Percentiles rank a stretch among this genome's conserved stretches.
phyloP scores from a whole-genome alignment of 1,140 invertebrate genomes.

The Bilobella aurantiaca region DNA sequence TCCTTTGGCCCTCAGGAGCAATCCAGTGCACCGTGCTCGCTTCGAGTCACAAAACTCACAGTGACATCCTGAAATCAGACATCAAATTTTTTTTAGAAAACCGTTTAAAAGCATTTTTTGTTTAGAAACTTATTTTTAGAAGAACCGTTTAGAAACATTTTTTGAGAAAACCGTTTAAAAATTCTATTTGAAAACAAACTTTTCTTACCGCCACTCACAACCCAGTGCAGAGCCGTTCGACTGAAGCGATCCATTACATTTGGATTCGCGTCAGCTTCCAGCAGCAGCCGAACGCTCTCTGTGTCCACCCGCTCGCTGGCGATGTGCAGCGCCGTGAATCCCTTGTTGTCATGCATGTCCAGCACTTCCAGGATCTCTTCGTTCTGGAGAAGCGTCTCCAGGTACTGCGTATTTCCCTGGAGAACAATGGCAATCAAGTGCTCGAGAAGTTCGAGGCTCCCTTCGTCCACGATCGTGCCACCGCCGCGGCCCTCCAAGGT shows the following conservation, averaged over 20 bases:
- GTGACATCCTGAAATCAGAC: constrained; percentile 6
- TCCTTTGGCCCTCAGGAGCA: constrained; percentile 36
- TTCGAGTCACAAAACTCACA: constrained; percentile 12
- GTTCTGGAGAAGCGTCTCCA: constrained; percentile 1
- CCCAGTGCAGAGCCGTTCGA: constrained; percentile 10
- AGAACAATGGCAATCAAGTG: constrained; percentile 9
- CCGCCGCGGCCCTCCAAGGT: not conserved
- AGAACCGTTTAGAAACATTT: too few species aligned
- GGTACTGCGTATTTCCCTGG: constrained; percentile 6
- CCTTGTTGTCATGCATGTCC: constrained; percentile 8
- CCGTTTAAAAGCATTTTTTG: too few species aligned
- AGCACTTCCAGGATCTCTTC: constrained; percentile 9
- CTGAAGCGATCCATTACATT: constrained; percentile 11
- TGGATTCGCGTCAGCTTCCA: constrained; percentile 12
- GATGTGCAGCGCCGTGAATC: constrained; percentile 9
- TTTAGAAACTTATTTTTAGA: too few species aligned
- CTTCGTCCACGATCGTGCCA: constrained; percentile 2
- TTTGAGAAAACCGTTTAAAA: too few species aligned
- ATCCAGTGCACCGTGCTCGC: constrained; percentile 10
- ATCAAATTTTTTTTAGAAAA: too few species aligned
- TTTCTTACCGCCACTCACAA: constrained; percentile 13
- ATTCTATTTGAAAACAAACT: not conserved
- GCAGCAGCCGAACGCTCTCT: constrained; percentile 2
- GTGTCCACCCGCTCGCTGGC: constrained; percentile 2
- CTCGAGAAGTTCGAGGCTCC: constrained; percentile 10